phyloP scores from a whole-genome alignment of 2,113 vertebrate genomes.

The Campylomormyrus tamandua region DNA sequence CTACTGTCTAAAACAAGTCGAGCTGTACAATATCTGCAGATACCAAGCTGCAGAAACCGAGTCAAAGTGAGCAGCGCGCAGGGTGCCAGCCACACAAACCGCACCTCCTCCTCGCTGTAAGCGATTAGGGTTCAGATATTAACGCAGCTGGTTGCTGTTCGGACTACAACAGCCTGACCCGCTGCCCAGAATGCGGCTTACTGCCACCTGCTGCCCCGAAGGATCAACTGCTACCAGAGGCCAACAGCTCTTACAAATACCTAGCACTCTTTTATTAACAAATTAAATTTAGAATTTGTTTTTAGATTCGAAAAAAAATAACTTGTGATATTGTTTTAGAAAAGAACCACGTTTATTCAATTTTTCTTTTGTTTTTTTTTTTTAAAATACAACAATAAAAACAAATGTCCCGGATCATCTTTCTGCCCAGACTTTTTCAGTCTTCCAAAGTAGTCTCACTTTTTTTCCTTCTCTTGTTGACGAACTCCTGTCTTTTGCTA shows the following conservation, averaged over 20 bases:
- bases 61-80: neutral
- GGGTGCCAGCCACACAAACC: neutral
- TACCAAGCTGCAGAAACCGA: neutral
- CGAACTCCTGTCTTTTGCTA: neutral
- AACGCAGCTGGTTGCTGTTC: neutral
- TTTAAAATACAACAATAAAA: neutral
- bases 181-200: neutral
- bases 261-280: neutral
- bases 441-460: neutral
- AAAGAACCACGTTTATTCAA: neutral
- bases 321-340: neutral
- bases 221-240: neutral
- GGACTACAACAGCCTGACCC: neutral
- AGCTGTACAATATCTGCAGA: neutral
- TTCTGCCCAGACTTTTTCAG: neutral
- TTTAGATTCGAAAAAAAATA: neutral
- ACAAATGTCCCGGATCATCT: neutral
- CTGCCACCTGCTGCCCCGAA: slow-evolving; percentile 5
- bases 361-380: neutral
- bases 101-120: neutral
- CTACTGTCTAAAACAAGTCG: neutral
- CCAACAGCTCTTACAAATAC: neutral
- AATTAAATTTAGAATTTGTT: neutral
- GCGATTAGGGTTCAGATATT: neutral
- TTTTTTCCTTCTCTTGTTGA: neutral